These are phyloP conservation scores for Zaprionus davidi DNA, from an alignment of 1,140 invertebrate species.

Conservation along the genomic window DNA sequence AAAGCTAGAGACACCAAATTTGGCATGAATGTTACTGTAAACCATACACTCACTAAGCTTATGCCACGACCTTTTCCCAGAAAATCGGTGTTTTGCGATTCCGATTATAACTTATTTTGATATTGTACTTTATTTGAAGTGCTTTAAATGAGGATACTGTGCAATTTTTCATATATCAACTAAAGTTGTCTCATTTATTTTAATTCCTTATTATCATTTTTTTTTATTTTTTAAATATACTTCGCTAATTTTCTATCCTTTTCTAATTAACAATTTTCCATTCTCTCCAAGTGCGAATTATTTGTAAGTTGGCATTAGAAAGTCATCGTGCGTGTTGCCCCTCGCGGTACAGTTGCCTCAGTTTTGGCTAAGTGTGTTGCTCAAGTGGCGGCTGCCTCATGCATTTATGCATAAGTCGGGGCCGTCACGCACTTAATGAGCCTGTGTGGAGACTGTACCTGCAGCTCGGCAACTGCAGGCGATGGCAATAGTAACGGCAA, in stretches of 20 bases:
- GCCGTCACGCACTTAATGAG: slow-evolving; percentile 80
- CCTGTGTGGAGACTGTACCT: slow-evolving; percentile 42
- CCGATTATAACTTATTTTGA: too few relatives aligned
- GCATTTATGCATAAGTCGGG: slow-evolving; percentile 70
- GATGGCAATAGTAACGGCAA: slow-evolving; percentile 23
- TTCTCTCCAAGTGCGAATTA: not conserved
- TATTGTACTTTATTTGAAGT: too few relatives aligned
- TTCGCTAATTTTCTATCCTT: not conserved
- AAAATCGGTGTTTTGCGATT: too few relatives aligned
- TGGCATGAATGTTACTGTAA: too few relatives aligned
- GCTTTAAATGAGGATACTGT: too few relatives aligned
- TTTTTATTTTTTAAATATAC: not conserved
- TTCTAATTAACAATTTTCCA: not conserved
- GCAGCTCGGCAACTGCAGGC: slow-evolving; percentile 28
- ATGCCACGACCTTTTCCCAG: too few relatives aligned
- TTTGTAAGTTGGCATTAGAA: slow-evolving; percentile 16
- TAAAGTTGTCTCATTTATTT: too few relatives aligned
- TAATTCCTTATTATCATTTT: too few relatives aligned
- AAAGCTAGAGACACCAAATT: too few relatives aligned
- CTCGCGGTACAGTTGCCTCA: slow-evolving; percentile 51
- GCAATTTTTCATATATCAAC: too few relatives aligned
- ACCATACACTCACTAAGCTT: too few relatives aligned
- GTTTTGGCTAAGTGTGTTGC: slow-evolving; percentile 20
- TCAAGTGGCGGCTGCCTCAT: slow-evolving; percentile 45
- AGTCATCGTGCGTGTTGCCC: slow-evolving; percentile 12